Conservation (phyloP, 2,888 invertebrate species). For the Campoplex capitator region DNA sequence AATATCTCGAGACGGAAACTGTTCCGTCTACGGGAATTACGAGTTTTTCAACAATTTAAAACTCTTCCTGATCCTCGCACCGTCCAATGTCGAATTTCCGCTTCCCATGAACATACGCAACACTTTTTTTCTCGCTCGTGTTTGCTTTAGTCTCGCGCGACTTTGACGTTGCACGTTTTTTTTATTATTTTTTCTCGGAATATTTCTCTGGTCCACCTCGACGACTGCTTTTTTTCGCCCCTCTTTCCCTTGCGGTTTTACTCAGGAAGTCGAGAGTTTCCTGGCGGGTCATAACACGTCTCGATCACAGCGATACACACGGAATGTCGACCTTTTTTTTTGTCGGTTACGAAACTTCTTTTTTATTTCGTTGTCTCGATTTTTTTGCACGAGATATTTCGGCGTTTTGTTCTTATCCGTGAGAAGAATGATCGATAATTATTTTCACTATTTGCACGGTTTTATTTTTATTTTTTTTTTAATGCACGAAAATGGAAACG, state of each 20-base stretch:
- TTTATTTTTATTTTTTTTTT: too few species aligned
- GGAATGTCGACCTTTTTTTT: constrained; percentile 47
- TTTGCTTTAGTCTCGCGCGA: constrained; percentile 25
- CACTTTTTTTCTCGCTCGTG: constrained; percentile 28
- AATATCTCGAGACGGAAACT: not conserved
- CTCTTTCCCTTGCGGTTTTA: constrained; percentile 39
- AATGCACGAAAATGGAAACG: not conserved
- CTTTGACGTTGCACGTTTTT: not conserved
- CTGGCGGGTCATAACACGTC: constrained; percentile 43
- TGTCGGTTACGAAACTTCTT: constrained; percentile 20
- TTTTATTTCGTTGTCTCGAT: constrained; percentile 21
- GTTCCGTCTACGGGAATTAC: constrained; percentile 14
- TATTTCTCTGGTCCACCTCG: constrained; percentile 33
- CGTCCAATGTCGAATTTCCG: constrained; percentile 39
- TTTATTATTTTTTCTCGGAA: not conserved
- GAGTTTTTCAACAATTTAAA: constrained; percentile 44
- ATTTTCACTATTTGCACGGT: not conserved
- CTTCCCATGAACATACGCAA: constrained; percentile 32
- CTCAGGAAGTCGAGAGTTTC: constrained; percentile 55
- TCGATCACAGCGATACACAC: constrained; percentile 32
- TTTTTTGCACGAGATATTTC: constrained; percentile 1
- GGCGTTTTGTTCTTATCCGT: not conserved
- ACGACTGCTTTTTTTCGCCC: not conserved
- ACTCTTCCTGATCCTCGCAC: constrained; percentile 47
- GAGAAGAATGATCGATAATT: not conserved